Base-by-base conservation (phyloP, 2,888 invertebrate genomes). In the Phorcus lineatus region DNA sequence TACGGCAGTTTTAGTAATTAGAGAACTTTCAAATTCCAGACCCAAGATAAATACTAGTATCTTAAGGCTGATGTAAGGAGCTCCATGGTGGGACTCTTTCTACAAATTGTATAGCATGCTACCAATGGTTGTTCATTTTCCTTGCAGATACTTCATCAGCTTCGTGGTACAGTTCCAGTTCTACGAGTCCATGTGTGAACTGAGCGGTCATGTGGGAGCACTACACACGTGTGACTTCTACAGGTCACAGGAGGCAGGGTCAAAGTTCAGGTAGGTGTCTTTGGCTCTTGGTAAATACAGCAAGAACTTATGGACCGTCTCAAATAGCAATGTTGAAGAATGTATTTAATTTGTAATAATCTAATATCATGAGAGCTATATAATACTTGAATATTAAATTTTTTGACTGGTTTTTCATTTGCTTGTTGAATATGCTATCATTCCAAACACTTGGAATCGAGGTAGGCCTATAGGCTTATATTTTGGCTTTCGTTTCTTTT, bases 101-200 rank as follows among this genome's bases (percentile, higher is more conserved):
- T 47, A 11, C 11, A 47, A 6, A 13, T 47, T 47, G 47, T 36
- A 36, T 36, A 36, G 7, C 7, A 36, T 36, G 36, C 36, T 36
- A 47, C 47, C 1, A 11, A 47, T 47, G 47, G 7, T 47, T 47
- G 4, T 55, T 19, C 31, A 24, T 57, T 57, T 77, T 55, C 52
- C 57, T 31, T 31, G 36, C 88, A 90, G 90, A 74, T 90, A 90
- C 81, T 90, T 98, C 94, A 96, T 98, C 86, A 96, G 97, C 90
- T 97, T 96, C 9, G 95, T 98, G 9, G 95, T 98, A 17, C 98
- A 98, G 94, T 98, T 98, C 94, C 98, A 98, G 94, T 95, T 98
- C 79, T 96, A 97, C 94, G 95, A 97, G 24, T 95, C 97, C 0
- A 94, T 98, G 87, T 98, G 98, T 90, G 91, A 95, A 80, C 95